These are phyloP conservation scores for Maconellicoccus hirsutus DNA, from an alignment of 1,140 invertebrate species.

Conservation along the genomic window DNA sequence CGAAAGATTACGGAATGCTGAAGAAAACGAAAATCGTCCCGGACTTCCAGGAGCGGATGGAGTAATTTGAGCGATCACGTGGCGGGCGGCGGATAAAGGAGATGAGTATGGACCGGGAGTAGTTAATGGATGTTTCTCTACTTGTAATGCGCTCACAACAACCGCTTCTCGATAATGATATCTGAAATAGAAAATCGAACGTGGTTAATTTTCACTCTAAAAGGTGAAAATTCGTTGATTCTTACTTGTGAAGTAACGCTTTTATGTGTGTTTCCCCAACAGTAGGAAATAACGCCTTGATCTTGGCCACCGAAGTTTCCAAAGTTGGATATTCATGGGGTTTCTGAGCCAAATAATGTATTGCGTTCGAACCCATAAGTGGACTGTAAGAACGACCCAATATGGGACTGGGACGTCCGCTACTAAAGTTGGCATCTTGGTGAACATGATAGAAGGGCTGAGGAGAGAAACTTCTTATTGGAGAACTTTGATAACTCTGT, in stretches of 20 bases:
- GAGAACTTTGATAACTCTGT: slow-evolving; percentile 25
- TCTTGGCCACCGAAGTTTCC: slow-evolving; percentile 62
- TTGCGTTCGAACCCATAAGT: slow-evolving; percentile 36
- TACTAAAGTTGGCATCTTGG: slow-evolving; percentile 30
- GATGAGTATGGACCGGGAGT: slow-evolving; percentile 62
- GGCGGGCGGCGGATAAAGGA: slow-evolving; percentile 32
- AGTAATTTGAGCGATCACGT: slow-evolving; percentile 30
- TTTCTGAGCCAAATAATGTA: slow-evolving; percentile 40
- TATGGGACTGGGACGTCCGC: slow-evolving; percentile 37
- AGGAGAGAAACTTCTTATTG: slow-evolving; percentile 25
- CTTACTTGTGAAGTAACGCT: slow-evolving; percentile 74
- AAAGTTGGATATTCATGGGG: slow-evolving; percentile 52
- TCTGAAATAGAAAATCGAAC: slow-evolving; percentile 38
- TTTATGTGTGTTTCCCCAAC: slow-evolving; percentile 78
- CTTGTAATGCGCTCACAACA: slow-evolving; percentile 82
- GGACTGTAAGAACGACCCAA: slow-evolving; percentile 33
- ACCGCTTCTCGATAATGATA: slow-evolving; percentile 85
- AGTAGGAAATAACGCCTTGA: slow-evolving; percentile 82
- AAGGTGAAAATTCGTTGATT: not conserved
- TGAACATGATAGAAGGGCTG: slow-evolving; percentile 27
- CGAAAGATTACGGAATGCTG: slow-evolving; percentile 34
- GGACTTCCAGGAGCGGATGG: slow-evolving; percentile 33
- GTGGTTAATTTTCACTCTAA: not conserved
- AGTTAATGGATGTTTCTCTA: slow-evolving; percentile 80
- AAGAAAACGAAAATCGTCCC: slow-evolving; percentile 33